Evolutionary conservation across 2,113 vertebrate genomes (phyloP).

Genomic region (Malurus melanocephalus): DNA sequence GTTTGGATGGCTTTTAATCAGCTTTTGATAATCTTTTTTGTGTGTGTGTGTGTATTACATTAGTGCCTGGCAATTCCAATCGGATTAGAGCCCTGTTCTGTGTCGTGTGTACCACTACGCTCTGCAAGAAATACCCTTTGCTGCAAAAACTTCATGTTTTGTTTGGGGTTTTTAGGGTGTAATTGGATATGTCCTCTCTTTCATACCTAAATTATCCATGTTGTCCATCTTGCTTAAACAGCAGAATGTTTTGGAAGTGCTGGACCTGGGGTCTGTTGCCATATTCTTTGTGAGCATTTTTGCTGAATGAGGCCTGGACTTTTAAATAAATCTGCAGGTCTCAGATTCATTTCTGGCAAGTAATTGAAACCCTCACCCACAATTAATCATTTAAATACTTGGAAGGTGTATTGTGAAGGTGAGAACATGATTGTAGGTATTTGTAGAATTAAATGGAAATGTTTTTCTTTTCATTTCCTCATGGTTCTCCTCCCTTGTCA

Average conservation of each 20-base stretch:
- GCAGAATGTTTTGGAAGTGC: neutral
- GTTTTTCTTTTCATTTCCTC: neutral
- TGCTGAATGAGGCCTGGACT: neutral
- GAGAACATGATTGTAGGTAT: neutral
- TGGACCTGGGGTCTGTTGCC: neutral
- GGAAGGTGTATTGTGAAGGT: neutral
- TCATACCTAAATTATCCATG: neutral
- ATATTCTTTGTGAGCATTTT: neutral
- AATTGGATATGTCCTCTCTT: neutral
- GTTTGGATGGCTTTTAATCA: conserved; percentile 66
- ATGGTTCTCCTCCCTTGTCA: conserved; percentile 28
- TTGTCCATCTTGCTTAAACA: neutral
- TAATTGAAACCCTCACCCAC: neutral
- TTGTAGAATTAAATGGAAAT: neutral
- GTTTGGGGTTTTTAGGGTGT: neutral
- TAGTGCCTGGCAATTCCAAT: conserved; percentile 52
- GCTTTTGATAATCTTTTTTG: conserved; percentile 56
- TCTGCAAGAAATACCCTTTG: neutral
- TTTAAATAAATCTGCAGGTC: neutral
- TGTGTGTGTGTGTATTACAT: conserved; percentile 50
- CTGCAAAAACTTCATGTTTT: neutral
- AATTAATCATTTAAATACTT: neutral
- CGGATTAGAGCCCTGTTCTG: conserved; percentile 28
- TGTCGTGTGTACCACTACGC: neutral
- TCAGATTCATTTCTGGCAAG: neutral